Evolutionary conservation across 1,140 invertebrate genomes (phyloP), one percentile per base, ranked within the genome.

Genomic region (Manduca sexta): DNA sequence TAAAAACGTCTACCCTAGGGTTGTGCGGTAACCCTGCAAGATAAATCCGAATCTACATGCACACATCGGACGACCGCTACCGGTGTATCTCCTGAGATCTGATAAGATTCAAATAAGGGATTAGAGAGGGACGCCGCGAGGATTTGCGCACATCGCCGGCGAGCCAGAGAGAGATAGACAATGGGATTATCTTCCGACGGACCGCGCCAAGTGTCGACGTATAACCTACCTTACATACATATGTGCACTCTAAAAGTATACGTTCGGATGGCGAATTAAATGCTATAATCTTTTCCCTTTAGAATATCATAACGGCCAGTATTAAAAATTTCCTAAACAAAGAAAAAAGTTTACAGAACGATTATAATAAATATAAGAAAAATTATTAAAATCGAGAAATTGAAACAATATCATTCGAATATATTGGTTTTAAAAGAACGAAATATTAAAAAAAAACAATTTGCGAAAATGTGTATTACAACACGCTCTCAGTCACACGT

Each of bases 101-200:
- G 85, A 86, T 86, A 85, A 87, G 85, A 87, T 87, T 87, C 85
- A 87, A 87, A 87, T 87, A 87, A 86, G 84, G 84, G 85, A 87
- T 87, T 87, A 86, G 82, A 85, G 70, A 35, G 74, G 67, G 85
- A 85, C 57, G 64, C 40, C 42, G 42, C 57, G 69, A 75, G 76
- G 82, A 84, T 84, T 79, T 82, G 79, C 73, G 65, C 64, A 54
- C 51, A 57, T 33, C 56, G 44, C 38, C 48, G 40, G 56, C 39
- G 56, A 33, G 84, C 69, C 63, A 26, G 69, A 87, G 56, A 45
- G 71, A 49, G 76, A 81, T 45, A 45, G 56, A 51, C 43, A 39
- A 74, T 42, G 67, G 79, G 85, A 87, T 87, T 86, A 87, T 84
- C 84, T 83, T 69, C 52, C 52, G 66, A 68, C 68, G 72, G 77